These are phyloP conservation scores for Glomeris maerens DNA, from an alignment of 1,140 invertebrate species.

Conservation along the genomic window DNA sequence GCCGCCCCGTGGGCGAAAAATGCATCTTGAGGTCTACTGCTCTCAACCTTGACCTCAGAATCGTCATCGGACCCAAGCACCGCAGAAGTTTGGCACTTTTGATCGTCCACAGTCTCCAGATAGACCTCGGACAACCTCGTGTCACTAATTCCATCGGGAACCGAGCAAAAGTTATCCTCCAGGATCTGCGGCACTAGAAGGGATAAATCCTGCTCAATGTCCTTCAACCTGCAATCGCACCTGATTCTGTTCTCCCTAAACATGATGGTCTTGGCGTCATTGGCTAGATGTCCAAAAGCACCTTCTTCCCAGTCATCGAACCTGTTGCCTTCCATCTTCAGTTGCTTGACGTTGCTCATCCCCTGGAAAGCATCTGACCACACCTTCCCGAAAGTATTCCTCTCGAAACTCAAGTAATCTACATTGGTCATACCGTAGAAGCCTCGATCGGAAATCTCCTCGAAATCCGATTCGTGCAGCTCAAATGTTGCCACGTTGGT, in stretches of 20 bases:
- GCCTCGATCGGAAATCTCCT: slow-evolving; percentile 2
- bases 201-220: slow-evolving; percentile 1
- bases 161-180: slow-evolving; percentile 3
- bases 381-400: slow-evolving; percentile 10
- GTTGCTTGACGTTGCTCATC: slow-evolving; percentile 4
- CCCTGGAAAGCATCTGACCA: slow-evolving; percentile 10
- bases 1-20: no score
- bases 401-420: slow-evolving; percentile 12
- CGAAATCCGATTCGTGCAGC: slow-evolving; percentile 3
- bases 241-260: slow-evolving; percentile 9
- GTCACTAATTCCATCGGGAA: not conserved
- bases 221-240: slow-evolving; percentile 14
- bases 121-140: not conserved
- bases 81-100: no score
- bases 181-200: not conserved
- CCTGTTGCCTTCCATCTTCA: slow-evolving; percentile 12
- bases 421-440: slow-evolving; percentile 11
- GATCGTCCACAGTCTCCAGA: not conserved
- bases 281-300: slow-evolving; percentile 1
- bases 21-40: no score
- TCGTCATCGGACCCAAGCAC: no score
- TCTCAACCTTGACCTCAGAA: no score
- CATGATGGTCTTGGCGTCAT: slow-evolving; percentile 9
- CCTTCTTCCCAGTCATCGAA: slow-evolving; percentile 8
- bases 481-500: not conserved